A percentile compares a stretch with the other conserved stretches of the same genome.
Evolutionary conservation across 2,113 vertebrate genomes (phyloP).

Genomic region (Chloropsis cyanopogon): DNA sequence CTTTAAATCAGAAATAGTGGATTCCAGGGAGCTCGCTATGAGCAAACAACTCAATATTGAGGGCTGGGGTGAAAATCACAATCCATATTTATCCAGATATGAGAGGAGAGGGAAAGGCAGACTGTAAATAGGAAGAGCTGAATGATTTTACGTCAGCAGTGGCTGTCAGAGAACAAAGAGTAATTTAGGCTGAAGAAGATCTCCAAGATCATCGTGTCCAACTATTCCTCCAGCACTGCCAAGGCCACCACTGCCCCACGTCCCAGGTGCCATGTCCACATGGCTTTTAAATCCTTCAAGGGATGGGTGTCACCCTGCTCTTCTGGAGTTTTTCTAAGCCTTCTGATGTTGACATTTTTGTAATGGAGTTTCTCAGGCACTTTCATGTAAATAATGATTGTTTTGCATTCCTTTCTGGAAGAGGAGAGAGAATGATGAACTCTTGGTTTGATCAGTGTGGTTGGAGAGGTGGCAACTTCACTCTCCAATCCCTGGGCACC

Average conservation of each 20-base stretch:
- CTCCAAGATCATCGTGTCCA: background rate
- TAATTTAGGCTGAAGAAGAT: background rate
- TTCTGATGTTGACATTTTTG: too few species aligned
- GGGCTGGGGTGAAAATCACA: background rate
- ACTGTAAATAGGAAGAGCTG: background rate
- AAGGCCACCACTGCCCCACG: background rate
- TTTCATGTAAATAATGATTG: too few species aligned
- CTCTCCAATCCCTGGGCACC: too few species aligned
- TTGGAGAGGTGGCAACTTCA: too few species aligned
- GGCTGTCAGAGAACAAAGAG: background rate
- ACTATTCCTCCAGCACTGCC: background rate
- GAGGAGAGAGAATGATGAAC: too few species aligned
- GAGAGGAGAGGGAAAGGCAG: background rate
- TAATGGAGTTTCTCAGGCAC: too few species aligned
- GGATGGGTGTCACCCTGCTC: too few species aligned
- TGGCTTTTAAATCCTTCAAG: background rate
- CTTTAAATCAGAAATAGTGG: background rate
- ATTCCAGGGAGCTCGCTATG: background rate
- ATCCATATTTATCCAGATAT: background rate
- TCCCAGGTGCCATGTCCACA: background rate
- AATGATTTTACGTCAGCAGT: background rate
- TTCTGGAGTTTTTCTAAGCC: too few species aligned
- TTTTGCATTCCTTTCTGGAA: too few species aligned
- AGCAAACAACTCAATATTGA: constrained; percentile 18
- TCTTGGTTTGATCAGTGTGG: too few species aligned